Evolutionary conservation across 30 jellyfish, hydroid and myxozoan species (phyloP), one percentile per base, ranked within the genome.

Genomic region (Cassiopea andromeda): DNA sequence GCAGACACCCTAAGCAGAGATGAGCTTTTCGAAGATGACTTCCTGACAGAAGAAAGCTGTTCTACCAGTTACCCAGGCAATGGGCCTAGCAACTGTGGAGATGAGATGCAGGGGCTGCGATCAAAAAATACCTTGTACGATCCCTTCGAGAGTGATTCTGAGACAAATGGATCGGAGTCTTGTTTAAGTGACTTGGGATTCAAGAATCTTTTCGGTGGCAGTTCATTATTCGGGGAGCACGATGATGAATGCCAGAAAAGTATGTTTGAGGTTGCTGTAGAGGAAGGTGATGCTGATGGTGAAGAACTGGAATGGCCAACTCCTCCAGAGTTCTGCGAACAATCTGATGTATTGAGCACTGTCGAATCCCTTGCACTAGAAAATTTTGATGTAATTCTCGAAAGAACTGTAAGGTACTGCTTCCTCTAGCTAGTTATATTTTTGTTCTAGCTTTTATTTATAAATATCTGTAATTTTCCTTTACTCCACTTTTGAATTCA

Each of bases 241-340:
- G 89, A 80, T 15, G 79, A 61, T 7, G 89, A 58, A 6, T 5
- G 59, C 27, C 54, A 70, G 48, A 70, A 70, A 70, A 70, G 79
- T 38, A 19, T 43, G 69, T 61, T 60, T 50, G 73, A 73, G 54
- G 81, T 45, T 8, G 69, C 44, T n/a, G 73, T 47, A 18, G 81
- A n/a, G 1, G 46, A n/a, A 38, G 87, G 58, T n/a, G 46, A 19
- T 43, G 54, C 79, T 16, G 38, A 10, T 48, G 85, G 54, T 13
- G 85, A 68, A 69, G 92, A 72, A 19, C 74, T 8, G 1, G 70
- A 67, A 58, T 86, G 93, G 93, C 93, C 93, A 44, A 61, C 85
- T 16, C 93, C 93, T 10, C 93, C 93, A 17, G 74, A 80, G 44
- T 18, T 44, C 1, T 46, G 80, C 19, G 75, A 43, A 48, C 10